Base-by-base conservation (phyloP, 2,113 vertebrate species). In the Nerophis lumbriciformis region DNA sequence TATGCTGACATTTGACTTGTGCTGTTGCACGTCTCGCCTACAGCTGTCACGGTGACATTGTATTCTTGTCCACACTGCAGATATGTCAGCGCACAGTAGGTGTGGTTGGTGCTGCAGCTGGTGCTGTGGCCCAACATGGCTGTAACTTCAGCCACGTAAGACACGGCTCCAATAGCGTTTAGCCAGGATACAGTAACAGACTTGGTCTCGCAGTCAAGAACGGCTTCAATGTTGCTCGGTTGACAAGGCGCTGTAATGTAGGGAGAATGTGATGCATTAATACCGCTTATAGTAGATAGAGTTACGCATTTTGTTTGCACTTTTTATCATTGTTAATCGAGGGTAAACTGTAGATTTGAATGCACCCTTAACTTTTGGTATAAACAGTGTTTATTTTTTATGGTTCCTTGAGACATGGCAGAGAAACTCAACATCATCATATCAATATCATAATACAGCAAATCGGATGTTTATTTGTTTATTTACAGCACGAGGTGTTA, bases 41-140 rank as follows among this genome's bases (percentile, higher is more conserved):
- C 59, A 12, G 47, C 16, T 15, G 35, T 12, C 59, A 61, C 59
- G 16, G 35, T 37, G 14, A 50, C 47, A 15, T 7, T 19, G 59
- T 61, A 61, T 15, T 19, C 28, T 48, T 61, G 21, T 15, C 59
- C 59, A 50, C 59, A 61, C 8, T 15, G 48, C 13, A 61, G 59
- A 49, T 15, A 38, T 15, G 14, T 13, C 21, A 61, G 15, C 15
- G 7, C 15, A 38, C 59, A 61, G 59, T 50, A 12, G 48, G 59
- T 50, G 5, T 39, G 35, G 35, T 16, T 16, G 35, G 28, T 61
- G 47, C 5, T 11, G 59, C 59, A 61, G 9, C 6, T 12, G n/a
- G 59, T 11, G 16, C 9, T 37, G 48, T 38, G 45, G 35, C 59
- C 59, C 48, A 28, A 61, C 2, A 45, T 38, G 14, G 59, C 28